Base-by-base conservation (phyloP, 2,113 vertebrate species). In the Epinephelus moara region DNA sequence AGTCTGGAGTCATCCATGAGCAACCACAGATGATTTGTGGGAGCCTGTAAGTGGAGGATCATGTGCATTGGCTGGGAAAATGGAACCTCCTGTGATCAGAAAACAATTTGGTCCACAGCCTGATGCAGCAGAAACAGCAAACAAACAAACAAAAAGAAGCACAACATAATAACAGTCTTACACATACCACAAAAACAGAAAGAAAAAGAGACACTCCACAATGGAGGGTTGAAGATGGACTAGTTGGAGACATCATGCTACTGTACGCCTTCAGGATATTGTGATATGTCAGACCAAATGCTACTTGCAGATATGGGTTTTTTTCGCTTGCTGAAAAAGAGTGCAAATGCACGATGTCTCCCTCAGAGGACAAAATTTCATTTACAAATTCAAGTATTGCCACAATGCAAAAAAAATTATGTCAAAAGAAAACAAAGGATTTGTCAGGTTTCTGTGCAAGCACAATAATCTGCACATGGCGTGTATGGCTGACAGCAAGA, bases 401-500 rank as follows among this genome's bases (percentile, higher is more conserved):
- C 33, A 45, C 4, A 66, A 70, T 57, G 25, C 30, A 53, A 56
- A 72, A 66, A 30, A 30, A 57, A 69, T n/a, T 7, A 68, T 40
- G 63, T 80, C 23, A 80, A 70, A 68, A 60, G 63, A 55, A 75
- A 77, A 73, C 49, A 68, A 75, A 68, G 33, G 49, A 81, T 77
- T 71, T 75, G 33, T 59, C 55, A 45, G 52, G 27, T 83, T 84
- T 78, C 27, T 40, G 61, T 82, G 66, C n/a, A 60, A 67, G 60
- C 49, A 52, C 75, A 86, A 67, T 88, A 69, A 75, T 85, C 18
- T 27, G n/a, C 78, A 81, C 56, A 18, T 18, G 18, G 62, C 71
- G 64, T 78, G 63, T 59, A 23, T 14, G 15, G 57, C 61, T 62
- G 77, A 59, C 71, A 57, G 64, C 17, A 6, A 66, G 55, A 59